phyloP scores from a whole-genome alignment of 2,113 vertebrate genomes.

The Catharus minimus region DNA sequence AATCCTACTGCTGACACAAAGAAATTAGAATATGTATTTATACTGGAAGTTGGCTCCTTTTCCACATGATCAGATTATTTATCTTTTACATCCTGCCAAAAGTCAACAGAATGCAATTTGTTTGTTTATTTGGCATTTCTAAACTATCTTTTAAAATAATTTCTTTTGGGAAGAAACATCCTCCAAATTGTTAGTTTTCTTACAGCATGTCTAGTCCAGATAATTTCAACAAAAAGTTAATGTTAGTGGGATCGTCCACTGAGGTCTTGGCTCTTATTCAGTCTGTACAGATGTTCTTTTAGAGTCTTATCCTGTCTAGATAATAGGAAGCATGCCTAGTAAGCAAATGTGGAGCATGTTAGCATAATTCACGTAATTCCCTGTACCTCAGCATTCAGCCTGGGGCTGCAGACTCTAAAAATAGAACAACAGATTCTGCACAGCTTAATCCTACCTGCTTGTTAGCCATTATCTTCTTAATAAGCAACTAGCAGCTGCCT shows the following conservation, averaged over 20 bases:
- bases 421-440: slow-evolving; percentile 28
- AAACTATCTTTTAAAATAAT: slow-evolving; percentile 43
- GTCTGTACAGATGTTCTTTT: slow-evolving; percentile 70
- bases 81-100: slow-evolving; percentile 68
- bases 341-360: slow-evolving; percentile 42
- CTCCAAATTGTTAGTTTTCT: slow-evolving; percentile 57
- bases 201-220: slow-evolving; percentile 55
- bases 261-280: slow-evolving; percentile 56
- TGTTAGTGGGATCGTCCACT: slow-evolving; percentile 26
- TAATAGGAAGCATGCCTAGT: slow-evolving; percentile 67
- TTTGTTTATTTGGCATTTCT: slow-evolving; percentile 69
- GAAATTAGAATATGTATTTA: slow-evolving; percentile 57
- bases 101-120: slow-evolving; percentile 65
- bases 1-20: slow-evolving; percentile 55
- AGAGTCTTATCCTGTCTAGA: slow-evolving; percentile 58
- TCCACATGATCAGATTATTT: slow-evolving; percentile 70
- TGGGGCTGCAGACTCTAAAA: slow-evolving; percentile 32
- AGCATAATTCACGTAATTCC: slow-evolving; percentile 54
- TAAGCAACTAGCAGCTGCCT: slow-evolving; percentile 2
- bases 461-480: slow-evolving; percentile 47
- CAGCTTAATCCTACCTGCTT: slow-evolving; percentile 49
- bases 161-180: slow-evolving; percentile 59
- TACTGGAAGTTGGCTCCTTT: slow-evolving; percentile 69
- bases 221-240: slow-evolving; percentile 60
- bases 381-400: slow-evolving; percentile 33